Conservation (phyloP, 1,140 invertebrate genomes). For the Geopemphigus sp. region DNA sequence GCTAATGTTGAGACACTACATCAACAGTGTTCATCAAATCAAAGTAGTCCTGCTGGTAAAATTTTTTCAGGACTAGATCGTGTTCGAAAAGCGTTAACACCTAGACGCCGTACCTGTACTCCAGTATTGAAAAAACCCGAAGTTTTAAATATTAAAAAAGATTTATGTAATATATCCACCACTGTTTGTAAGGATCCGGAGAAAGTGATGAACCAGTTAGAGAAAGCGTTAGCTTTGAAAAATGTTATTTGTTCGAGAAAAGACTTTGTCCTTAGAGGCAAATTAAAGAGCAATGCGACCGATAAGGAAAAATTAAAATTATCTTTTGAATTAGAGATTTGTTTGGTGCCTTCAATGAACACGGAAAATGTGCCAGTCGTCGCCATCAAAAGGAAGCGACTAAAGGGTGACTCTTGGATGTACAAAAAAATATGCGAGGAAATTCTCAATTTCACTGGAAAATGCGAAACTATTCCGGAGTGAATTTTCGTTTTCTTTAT, state of each 20-base stretch:
- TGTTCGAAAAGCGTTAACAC: constrained; percentile 38
- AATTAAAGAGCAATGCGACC: constrained; percentile 54
- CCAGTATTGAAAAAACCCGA: constrained; percentile 23
- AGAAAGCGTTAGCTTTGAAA: constrained; percentile 64
- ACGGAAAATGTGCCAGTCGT: constrained; percentile 56
- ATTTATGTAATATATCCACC: constrained; percentile 71
- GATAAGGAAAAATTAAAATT: constrained; percentile 55
- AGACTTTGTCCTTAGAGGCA: constrained; percentile 65
- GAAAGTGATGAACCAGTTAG: constrained; percentile 64
- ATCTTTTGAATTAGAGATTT: constrained; percentile 80
- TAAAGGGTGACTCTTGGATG: constrained; percentile 81
- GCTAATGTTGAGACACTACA: background rate
- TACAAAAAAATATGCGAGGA: constrained; percentile 86
- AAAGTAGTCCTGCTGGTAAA: constrained; percentile 39
- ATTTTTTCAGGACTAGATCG: constrained; percentile 30
- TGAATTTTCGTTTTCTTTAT: constrained; percentile 10
- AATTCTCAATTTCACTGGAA: constrained; percentile 59
- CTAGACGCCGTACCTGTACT: constrained; percentile 7
- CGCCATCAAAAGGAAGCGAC: constrained; percentile 72
- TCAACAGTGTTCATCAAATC: constrained; percentile 7
- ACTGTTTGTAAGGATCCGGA: constrained; percentile 67
- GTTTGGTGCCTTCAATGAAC: constrained; percentile 59
- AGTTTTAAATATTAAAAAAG: constrained; percentile 57
- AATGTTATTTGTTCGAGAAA: constrained; percentile 69
- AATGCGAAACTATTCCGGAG: constrained; percentile 43